Conservation (phyloP, 2,797 vertebrate species). For the Paratrypauchen microcephalus region DNA sequence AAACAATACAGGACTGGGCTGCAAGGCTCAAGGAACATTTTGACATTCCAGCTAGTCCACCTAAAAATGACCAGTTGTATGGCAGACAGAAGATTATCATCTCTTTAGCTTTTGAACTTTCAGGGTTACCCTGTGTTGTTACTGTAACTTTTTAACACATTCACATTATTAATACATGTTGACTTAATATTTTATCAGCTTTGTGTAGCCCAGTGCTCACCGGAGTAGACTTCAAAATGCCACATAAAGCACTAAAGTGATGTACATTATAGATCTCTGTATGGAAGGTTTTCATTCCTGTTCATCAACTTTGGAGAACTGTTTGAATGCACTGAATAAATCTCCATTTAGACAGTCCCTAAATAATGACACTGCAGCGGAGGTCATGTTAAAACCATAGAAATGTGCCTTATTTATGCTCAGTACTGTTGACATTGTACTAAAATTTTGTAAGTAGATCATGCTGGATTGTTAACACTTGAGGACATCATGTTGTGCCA, state of each 20-base stretch:
- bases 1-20: slow-evolving; percentile 34
- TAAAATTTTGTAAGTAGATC: slow-evolving; percentile 7
- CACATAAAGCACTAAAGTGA: slow-evolving; percentile 27
- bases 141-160: slow-evolving; percentile 44
- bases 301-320: neutral
- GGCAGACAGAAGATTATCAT: slow-evolving; percentile 18
- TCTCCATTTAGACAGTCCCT: neutral
- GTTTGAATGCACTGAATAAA: slow-evolving; percentile 25
- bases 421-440: neutral
- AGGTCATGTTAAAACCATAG: slow-evolving; percentile 1
- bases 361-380: neutral
- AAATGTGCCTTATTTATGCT: slow-evolving; percentile 49
- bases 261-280: neutral
- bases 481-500: slow-evolving; percentile 7
- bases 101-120: slow-evolving; percentile 28
- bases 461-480: neutral
- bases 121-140: slow-evolving; percentile 37
- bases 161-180: slow-evolving; percentile 38
- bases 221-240: slow-evolving; percentile 10
- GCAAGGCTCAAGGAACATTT: slow-evolving; percentile 35
- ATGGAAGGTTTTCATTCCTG: neutral
- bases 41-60: slow-evolving; percentile 29
- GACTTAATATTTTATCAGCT: slow-evolving; percentile 31
- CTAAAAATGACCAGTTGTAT: slow-evolving; percentile 21
- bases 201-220: slow-evolving; percentile 8